Conservation (phyloP, 2,888 invertebrate species). For the Protophormia terraenovae region DNA sequence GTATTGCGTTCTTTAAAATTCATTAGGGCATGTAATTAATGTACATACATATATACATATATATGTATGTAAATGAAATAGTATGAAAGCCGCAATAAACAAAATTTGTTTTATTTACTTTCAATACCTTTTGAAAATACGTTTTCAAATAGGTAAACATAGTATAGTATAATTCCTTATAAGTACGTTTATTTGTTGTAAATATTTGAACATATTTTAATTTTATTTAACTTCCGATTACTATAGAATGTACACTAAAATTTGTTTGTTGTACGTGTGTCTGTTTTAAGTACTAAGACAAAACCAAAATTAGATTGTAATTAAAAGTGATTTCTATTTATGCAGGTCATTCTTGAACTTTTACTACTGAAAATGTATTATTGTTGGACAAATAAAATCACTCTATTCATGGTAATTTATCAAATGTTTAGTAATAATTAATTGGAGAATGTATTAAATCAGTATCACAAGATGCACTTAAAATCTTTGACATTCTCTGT, state of each 20-base stretch:
- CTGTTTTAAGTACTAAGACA: not conserved
- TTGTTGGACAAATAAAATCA: conserved; percentile 29
- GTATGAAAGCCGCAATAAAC: not conserved
- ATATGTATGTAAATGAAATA: not conserved
- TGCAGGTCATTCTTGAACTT: not conserved
- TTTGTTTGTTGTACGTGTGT: not conserved
- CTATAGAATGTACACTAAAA: not conserved
- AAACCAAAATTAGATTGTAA: conserved; percentile 30
- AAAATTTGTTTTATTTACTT: not conserved
- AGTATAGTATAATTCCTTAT: conserved; percentile 3
- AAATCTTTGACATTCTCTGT: conserved; percentile 37
- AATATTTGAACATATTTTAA: conserved; percentile 46
- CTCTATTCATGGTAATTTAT: conserved; percentile 42
- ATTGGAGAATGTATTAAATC: conserved; percentile 52
- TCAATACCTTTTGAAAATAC: not conserved
- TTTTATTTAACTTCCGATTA: conserved; percentile 20
- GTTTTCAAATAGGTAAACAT: not conserved
- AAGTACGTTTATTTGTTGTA: conserved; percentile 11
- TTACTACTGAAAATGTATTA: not conserved
- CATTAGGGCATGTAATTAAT: no score
- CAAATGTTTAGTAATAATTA: conserved; percentile 52
- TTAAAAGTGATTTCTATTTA: conserved; percentile 43
- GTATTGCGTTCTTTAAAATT: no score
- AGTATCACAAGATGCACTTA: conserved; percentile 38
- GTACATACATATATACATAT: not conserved